Evolutionary conservation across 2,888 invertebrate species (phyloP).

Genomic region (Lasiommata megera): DNA sequence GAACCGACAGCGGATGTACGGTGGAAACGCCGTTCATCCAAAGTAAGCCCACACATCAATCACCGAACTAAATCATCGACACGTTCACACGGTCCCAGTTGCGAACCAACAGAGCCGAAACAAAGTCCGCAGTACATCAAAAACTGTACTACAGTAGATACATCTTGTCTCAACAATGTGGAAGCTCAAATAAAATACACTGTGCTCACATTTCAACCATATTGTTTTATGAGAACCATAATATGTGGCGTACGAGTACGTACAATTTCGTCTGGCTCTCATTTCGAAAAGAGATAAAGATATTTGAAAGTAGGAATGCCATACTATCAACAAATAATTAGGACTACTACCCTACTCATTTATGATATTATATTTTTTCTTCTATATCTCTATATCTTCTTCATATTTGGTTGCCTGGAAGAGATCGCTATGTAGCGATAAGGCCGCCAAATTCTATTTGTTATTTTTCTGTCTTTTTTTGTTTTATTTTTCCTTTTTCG

Average conservation of each 20-base stretch:
- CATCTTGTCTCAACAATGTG: background rate
- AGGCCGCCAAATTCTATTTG: too few species aligned
- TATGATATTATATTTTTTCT: too few species aligned
- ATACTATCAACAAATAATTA: background rate
- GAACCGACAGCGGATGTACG: too few species aligned
- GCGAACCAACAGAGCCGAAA: background rate
- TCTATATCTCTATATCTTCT: too few species aligned
- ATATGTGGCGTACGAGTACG: background rate
- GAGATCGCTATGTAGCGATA: too few species aligned
- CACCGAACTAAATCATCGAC: too few species aligned
- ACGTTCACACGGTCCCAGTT: background rate
- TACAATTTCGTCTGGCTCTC: constrained; percentile 5
- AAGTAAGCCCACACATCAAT: too few species aligned
- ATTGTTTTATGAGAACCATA: constrained; percentile 12
- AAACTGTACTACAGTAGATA: background rate
- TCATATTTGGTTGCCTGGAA: too few species aligned
- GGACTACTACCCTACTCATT: too few species aligned
- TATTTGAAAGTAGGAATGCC: constrained; percentile 1
- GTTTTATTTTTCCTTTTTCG: too few species aligned
- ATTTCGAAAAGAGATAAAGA: constrained; percentile 12
- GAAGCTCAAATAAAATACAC: constrained; percentile 4
- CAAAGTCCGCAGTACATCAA: background rate
- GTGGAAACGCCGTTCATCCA: too few species aligned
- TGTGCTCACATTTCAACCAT: background rate
- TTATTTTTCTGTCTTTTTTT: too few species aligned